Evolutionary conservation across 2,113 vertebrate species (phyloP), one percentile per base, ranked within the genome.

Genomic region (Erythrocercus mccallii): DNA sequence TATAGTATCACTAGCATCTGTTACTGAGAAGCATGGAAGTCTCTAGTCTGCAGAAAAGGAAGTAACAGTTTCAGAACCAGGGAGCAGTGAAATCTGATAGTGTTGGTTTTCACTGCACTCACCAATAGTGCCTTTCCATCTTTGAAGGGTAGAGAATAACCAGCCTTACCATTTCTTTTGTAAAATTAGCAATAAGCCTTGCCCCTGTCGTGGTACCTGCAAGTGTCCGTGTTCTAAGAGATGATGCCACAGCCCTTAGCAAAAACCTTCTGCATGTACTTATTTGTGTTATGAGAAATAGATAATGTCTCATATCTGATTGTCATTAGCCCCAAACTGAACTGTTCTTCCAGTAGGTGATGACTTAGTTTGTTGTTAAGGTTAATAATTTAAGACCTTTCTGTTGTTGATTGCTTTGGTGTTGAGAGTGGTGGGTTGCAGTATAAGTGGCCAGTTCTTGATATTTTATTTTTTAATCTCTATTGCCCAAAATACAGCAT

Each of bases 211-310:
- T 88, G 98, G 97, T 84, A 98, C 93, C 87, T 98, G 98, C 5
- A 77, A 96, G 92, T 98, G 97, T 86, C 94, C n/a, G 88, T 94
- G 5, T 98, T 98, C 95, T 97, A 97, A 76, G 98, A 98, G 56
- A 97, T 97, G 38, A 90, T 86, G 12, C 97, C 97, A 20, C 68
- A 95, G 21, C 97, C 97, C 66, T 98, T 97, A 28, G 96, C 97
- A 91, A 98, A 88, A 83, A 97, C 95, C 82, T 98, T 98, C 96
- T 98, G 97, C 97, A 96, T 98, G 7, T 97, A 98, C 60, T 97
- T 56, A 8, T 11, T 45, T 98, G 88, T 74, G 61, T 45, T 21
- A 48, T 35, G 45, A 69, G 15, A 78, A 74, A 79, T 24, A 51
- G 25, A 69, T 12, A 69, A 12, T 18, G 22, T 80, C 16, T 92